Conservation (phyloP, 2,888 invertebrate genomes). For the Spisula subtruncata region DNA sequence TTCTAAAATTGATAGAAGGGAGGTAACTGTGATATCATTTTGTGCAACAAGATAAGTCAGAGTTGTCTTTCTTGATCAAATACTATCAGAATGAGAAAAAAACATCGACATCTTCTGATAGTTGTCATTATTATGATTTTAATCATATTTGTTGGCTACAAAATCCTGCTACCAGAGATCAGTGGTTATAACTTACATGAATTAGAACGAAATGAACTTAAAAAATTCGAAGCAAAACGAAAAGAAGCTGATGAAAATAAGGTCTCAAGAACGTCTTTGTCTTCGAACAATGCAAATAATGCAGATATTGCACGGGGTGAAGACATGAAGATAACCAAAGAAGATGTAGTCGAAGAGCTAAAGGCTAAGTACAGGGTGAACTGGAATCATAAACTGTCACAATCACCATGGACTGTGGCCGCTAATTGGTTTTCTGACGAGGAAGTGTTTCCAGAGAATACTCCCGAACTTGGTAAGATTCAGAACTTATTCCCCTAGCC, state of each 20-base stretch:
- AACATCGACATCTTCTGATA: constrained; percentile 29
- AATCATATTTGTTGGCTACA: constrained; percentile 74
- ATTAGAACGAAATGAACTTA: constrained; percentile 42
- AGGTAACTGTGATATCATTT: neutral
- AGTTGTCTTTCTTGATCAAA: constrained; percentile 26
- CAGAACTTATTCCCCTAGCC: too few species aligned
- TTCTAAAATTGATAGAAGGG: neutral
- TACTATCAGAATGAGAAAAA: constrained; percentile 16
- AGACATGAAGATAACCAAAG: constrained; percentile 39
- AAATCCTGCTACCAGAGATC: constrained; percentile 78
- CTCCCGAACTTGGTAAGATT: constrained; percentile 80
- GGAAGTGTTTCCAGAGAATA: constrained; percentile 82
- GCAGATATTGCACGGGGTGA: neutral
- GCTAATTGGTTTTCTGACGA: constrained; percentile 84
- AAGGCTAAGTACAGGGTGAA: constrained; percentile 74
- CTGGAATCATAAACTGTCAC: constrained; percentile 61
- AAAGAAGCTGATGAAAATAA: neutral
- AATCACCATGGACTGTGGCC: constrained; percentile 84
- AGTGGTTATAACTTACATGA: constrained; percentile 51
- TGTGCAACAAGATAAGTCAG: neutral
- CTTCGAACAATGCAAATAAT: neutral
- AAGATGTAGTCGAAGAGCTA: constrained; percentile 67
- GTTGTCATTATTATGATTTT: constrained; percentile 41
- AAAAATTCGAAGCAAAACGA: constrained; percentile 21
- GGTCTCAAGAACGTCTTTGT: neutral